phyloP scores from a whole-genome alignment of 2,888 invertebrate genomes.

The Rhagium mordax region DNA sequence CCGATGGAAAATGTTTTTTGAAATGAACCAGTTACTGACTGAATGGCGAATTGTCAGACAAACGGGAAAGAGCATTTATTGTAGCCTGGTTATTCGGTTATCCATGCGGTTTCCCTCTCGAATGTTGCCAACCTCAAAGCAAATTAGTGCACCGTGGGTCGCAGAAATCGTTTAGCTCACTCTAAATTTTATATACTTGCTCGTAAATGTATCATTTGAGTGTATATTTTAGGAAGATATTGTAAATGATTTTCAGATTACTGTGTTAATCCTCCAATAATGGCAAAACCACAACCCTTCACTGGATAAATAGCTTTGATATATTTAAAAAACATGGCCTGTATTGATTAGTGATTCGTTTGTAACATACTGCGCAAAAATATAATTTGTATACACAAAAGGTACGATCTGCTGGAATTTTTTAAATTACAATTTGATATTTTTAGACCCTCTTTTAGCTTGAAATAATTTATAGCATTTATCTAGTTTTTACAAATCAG shows the following conservation, averaged over 20 bases:
- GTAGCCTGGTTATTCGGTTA: constrained; percentile 33
- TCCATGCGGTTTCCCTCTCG: constrained; percentile 40
- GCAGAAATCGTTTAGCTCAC: constrained; percentile 28
- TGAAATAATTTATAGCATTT: no score
- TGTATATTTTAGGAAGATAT: background rate
- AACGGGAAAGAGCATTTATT: constrained; percentile 28
- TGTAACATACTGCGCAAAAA: no score
- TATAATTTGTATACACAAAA: no score
- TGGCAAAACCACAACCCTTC: no score
- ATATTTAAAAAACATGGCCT: no score
- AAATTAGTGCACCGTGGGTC: constrained; percentile 39
- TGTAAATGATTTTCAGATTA: background rate
- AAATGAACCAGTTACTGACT: background rate
- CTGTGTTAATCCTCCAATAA: no score
- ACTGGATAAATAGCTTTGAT: no score
- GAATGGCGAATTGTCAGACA: background rate
- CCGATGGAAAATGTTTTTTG: constrained; percentile 3
- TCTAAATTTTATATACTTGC: background rate
- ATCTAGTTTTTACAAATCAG: no score
- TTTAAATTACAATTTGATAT: no score
- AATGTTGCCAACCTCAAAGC: constrained; percentile 42
- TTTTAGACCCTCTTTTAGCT: no score
- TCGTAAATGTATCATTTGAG: background rate
- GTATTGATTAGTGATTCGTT: no score
- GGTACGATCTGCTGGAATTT: no score